A percentile compares a stretch with the other conserved stretches of the same genome.
Evolutionary conservation across 1,140 invertebrate genomes (phyloP).

Genomic region (Eumaeus atala): DNA sequence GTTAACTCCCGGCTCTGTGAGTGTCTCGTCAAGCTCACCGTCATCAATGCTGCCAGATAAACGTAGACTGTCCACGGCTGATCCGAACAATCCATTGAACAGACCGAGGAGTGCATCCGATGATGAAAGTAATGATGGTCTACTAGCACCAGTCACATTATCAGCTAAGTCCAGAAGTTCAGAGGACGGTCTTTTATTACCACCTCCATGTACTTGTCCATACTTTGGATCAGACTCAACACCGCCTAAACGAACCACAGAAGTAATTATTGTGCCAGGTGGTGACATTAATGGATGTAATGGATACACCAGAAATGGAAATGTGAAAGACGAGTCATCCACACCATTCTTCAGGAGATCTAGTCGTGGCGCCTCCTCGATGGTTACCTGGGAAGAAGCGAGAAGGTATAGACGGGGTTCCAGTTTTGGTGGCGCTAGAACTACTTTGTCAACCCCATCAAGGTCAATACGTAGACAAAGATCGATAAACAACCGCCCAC

Average conservation of each 20-base stretch:
- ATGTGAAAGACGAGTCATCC: slow-evolving; percentile 59
- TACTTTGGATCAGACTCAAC: slow-evolving; percentile 81
- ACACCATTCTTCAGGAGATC: slow-evolving; percentile 56
- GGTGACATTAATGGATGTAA: slow-evolving; percentile 60
- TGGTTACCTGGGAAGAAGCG: slow-evolving; percentile 79
- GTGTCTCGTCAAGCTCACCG: slow-evolving; percentile 61
- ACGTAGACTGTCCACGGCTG: slow-evolving; percentile 46
- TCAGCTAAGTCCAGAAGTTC: slow-evolving; percentile 60
- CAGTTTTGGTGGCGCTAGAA: slow-evolving; percentile 77
- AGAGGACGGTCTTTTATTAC: slow-evolving; percentile 74
- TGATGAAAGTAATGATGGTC: slow-evolving; percentile 59
- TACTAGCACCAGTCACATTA: slow-evolving; percentile 49
- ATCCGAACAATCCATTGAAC: slow-evolving; percentile 43
- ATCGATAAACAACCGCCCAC: slow-evolving; percentile 46
- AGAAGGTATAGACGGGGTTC: slow-evolving; percentile 71
- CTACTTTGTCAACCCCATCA: slow-evolving; percentile 59
- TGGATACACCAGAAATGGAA: slow-evolving; percentile 54
- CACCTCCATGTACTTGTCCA: slow-evolving; percentile 84
- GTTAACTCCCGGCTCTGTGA: slow-evolving; percentile 59
- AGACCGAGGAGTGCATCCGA: slow-evolving; percentile 62
- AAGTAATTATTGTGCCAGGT: slow-evolving; percentile 62
- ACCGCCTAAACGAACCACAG: slow-evolving; percentile 55
- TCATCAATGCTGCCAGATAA: slow-evolving; percentile 61
- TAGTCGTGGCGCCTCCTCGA: slow-evolving; percentile 57
- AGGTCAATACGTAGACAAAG: slow-evolving; percentile 59